phyloP scores from a whole-genome alignment of 2,888 invertebrate species.

The Dryococelus australis region DNA sequence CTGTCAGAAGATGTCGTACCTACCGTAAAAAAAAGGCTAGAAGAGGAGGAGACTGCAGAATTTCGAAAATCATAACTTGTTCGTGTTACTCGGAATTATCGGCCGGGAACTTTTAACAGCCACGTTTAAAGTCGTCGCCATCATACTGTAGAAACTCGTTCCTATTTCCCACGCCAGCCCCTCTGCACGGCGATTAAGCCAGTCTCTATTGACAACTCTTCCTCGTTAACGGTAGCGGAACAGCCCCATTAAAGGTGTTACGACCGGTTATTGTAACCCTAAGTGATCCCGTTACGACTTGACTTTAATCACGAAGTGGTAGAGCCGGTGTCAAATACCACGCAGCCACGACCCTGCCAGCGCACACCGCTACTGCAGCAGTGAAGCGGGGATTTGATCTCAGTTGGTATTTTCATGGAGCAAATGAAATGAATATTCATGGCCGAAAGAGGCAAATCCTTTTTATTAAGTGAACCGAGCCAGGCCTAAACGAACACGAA shows the following conservation, averaged over 20 bases:
- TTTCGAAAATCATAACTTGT: background rate
- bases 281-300: background rate
- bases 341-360: background rate
- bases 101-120: background rate
- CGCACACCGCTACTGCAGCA: background rate
- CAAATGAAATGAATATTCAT: too few relatives aligned
- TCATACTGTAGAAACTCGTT: background rate
- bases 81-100: background rate
- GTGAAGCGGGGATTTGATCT: background rate
- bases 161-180: background rate
- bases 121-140: background rate
- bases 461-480: too few relatives aligned
- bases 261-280: background rate
- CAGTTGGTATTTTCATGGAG: background rate
- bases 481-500: too few relatives aligned
- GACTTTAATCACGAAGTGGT: background rate
- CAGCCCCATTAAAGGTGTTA: background rate
- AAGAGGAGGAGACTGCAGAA: background rate
- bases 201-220: background rate
- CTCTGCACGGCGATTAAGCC: background rate
- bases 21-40: too few relatives aligned
- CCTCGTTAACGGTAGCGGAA: background rate
- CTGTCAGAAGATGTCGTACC: too few relatives aligned
- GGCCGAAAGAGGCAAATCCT: too few relatives aligned
- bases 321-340: background rate